Conservation (phyloP, 2,797 vertebrate genomes). For the Pipistrellus nathusii region DNA sequence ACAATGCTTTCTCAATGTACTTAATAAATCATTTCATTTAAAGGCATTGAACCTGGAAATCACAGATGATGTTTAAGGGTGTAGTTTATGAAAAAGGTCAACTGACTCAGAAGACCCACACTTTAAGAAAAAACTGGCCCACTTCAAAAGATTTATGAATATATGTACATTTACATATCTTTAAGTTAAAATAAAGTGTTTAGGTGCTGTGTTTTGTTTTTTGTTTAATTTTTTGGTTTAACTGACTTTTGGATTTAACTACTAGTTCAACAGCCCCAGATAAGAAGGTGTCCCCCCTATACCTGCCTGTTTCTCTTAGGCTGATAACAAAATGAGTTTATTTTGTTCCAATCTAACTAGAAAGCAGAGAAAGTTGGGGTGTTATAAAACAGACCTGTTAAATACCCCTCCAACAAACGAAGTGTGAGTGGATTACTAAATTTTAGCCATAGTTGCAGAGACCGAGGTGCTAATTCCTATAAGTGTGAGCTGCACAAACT, state of each 20-base stretch:
- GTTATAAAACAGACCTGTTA: constrained; percentile 41
- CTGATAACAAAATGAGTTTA: constrained; percentile 38
- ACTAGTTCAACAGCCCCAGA: not conserved
- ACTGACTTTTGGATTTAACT: not conserved
- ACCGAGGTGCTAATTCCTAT: not conserved
- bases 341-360: not conserved
- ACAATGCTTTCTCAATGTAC: constrained; percentile 7
- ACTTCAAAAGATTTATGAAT: constrained; percentile 7
- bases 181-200: constrained; percentile 39
- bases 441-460: constrained; percentile 19
- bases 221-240: constrained; percentile 31
- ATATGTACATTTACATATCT: not conserved
- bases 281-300: not conserved
- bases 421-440: not conserved
- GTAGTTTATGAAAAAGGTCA: constrained; percentile 22
- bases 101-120: not conserved
- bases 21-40: constrained; percentile 42
- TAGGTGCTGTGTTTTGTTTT: not conserved
- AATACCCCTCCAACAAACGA: constrained; percentile 14
- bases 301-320: not conserved
- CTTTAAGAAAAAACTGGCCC: constrained; percentile 28
- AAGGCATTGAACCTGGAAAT: constrained; percentile 41
- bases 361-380: not conserved
- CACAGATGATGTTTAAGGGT: constrained; percentile 13
- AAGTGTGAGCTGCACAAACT: not conserved